Base-by-base conservation (phyloP, 2,113 vertebrate genomes). In the Carettochelys insculpta region DNA sequence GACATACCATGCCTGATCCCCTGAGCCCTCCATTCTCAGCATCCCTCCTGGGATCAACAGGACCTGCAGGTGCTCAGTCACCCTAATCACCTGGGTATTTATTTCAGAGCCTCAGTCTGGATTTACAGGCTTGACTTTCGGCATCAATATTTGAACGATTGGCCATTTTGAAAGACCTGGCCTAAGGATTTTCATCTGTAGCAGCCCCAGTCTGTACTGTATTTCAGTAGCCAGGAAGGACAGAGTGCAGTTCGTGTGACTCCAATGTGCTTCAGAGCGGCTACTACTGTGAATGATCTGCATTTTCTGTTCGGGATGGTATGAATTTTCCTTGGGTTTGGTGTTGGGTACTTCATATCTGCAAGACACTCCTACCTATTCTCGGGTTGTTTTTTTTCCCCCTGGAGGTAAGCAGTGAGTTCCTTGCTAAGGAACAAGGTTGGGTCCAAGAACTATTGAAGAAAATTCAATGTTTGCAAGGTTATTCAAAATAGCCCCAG, bases 1-100 rank as follows among this genome's bases (percentile, higher is more conserved):
- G 77, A 95, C 82, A 58, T 92, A 56, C 75, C 90, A 85, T 47
- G 48, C 41, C 56, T 6, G 8, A 93, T 90, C 29, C 38, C 58
- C 61, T 77, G 90, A 43, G 20, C 10, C 68, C 22, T 73, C 68
- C 68, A 73, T 25, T 5, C 24, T 75, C 25, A 75, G 43, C 80
- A 82, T 71, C 87, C 80, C 87, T 81, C 1, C 3, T n/a, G 84
- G 83, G 52, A 25, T 34, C 81, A 54, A 45, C 5, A 0, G 0
- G 82, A 95, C 51, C 53, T 75, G 58, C 82, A 0, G 0, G 51
- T 27, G 4, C 87, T 80, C 90, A 94, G 0, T 41, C 8, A 13
- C 29, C 54, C 14, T 0, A 5, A 76, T 14, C 6, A 45, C 89
- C 89, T 34, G 52, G 71, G 7, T 71, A 24, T 61, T 80, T 61